Evolutionary conservation across 2,797 vertebrate genomes (phyloP).

Genomic region (Hoplostethus mediterraneus): DNA sequence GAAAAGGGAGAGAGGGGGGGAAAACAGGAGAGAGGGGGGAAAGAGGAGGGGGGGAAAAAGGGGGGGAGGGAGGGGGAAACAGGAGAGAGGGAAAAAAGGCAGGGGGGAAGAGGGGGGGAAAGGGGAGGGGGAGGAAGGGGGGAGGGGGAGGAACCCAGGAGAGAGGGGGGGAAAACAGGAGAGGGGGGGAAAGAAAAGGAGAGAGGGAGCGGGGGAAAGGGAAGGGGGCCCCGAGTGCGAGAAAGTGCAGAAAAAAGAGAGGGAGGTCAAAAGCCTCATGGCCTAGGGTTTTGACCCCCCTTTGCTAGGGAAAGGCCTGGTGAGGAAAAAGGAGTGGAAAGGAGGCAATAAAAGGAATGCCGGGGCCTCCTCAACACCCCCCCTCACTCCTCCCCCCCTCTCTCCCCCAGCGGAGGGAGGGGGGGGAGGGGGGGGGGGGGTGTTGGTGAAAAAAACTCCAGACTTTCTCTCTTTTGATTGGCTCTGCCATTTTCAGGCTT

Average conservation of each 20-base stretch:
- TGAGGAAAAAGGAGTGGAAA: slow-evolving; percentile 82
- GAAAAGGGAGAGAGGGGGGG: slow-evolving; percentile 25
- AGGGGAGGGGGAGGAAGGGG: slow-evolving; percentile 81
- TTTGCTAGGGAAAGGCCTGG: slow-evolving; percentile 82
- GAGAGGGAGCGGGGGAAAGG: slow-evolving; percentile 76
- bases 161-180: slow-evolving; percentile 45
- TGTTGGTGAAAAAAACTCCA: slow-evolving; percentile 96
- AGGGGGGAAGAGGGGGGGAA: slow-evolving; percentile 53
- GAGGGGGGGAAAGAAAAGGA: slow-evolving; percentile 48
- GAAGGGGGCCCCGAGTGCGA: slow-evolving; percentile 75
- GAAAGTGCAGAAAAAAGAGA: slow-evolving; percentile 41
- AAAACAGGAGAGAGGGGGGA: slow-evolving; percentile 52
- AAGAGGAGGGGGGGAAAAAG: too few relatives aligned
- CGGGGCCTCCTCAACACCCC: slow-evolving; percentile 88
- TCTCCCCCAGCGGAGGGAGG: slow-evolving; percentile 74
- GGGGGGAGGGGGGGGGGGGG: slow-evolving; percentile 70
- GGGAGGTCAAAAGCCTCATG: slow-evolving; percentile 89
- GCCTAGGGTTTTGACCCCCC: slow-evolving; percentile 91
- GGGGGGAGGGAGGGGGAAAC: too few relatives aligned
- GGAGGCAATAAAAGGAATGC: slow-evolving; percentile 88
- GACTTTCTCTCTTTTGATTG: slow-evolving; percentile 96
- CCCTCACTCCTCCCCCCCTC: slow-evolving; percentile 83
- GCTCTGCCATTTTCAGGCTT: slow-evolving; percentile 91
- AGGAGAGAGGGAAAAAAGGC: too few relatives aligned
- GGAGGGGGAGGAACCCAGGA: slow-evolving; percentile 14